Evolutionary conservation across 2,113 vertebrate genomes (phyloP).

Genomic region (Etia nguti): DNA sequence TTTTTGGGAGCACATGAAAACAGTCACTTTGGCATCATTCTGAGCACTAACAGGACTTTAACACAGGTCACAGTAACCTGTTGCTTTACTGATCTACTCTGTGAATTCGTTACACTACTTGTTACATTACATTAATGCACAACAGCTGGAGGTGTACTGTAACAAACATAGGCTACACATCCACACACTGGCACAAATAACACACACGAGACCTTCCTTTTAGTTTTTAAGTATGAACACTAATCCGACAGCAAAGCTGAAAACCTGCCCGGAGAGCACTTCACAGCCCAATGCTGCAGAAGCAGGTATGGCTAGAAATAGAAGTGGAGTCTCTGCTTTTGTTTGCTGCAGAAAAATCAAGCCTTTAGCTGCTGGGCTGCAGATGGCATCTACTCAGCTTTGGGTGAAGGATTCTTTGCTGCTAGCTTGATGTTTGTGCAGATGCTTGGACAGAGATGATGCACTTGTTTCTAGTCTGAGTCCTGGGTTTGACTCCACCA

Average conservation of each 20-base stretch:
- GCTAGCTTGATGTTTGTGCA: not conserved
- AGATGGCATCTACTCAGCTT: not conserved
- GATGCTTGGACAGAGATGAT: not conserved
- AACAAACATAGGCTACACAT: not conserved
- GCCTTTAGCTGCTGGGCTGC: not conserved
- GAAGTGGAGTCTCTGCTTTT: not conserved
- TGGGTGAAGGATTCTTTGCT: not conserved
- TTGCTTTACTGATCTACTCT: not conserved
- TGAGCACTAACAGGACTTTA: not conserved
- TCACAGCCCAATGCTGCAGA: not conserved
- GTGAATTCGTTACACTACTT: not conserved
- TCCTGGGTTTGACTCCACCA: not conserved
- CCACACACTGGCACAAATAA: not conserved
- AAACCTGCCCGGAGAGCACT: not conserved
- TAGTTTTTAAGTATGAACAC: not conserved
- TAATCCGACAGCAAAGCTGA: not conserved
- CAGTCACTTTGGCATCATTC: not conserved
- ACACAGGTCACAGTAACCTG: not conserved
- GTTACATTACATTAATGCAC: not conserved
- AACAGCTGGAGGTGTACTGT: not conserved
- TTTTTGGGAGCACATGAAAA: not conserved
- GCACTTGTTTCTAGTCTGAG: rapidly evolving
- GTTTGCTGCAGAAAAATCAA: not conserved
- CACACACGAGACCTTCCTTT: not conserved
- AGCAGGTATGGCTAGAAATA: not conserved